Base-by-base conservation (phyloP, 2,113 vertebrate genomes). In the Coryphaenoides rupestris region DNA sequence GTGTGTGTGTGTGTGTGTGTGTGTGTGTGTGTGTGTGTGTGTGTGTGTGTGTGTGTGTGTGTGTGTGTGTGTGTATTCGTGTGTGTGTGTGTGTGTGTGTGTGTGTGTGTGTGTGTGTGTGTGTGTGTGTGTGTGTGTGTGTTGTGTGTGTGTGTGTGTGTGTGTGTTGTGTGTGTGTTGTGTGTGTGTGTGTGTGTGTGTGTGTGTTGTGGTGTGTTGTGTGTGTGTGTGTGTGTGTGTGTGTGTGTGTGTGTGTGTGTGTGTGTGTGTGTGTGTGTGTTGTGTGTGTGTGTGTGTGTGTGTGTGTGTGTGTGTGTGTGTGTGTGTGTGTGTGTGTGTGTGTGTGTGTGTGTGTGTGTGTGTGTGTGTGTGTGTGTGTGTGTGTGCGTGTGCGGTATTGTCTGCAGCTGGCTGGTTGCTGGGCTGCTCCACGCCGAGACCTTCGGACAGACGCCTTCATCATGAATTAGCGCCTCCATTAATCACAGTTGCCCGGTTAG, bases 381-480 rank as follows among this genome's bases (percentile, higher is more conserved):
- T 57, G 58, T 69, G 21, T 19, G 52, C 21, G 14, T 49, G 12
- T 49, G 19, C 63, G 73, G 60, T 50, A 72, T 66, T 76, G 45
- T n/a, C 23, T 79, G 77, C 80, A 74, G 78, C 79, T 88, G 87
- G 82, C 83, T 84, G 77, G 65, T 64, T 77, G 75, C 77, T 82
- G 77, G 67, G 66, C 78, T 80, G 60, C 72, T 81, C 79, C 74
- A 79, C 78, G 65, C 75, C 76, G 86, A 89, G 80, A 70, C 79
- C 63, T 50, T n/a, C n/a, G 73, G 77, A 84, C 81, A 86, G 84
- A 86, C 84, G 83, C 88, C 74, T 89, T 90, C 89, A 88, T 81
- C 89, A 88, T 89, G 89, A 90, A 90, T 92, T 92, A 92, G 83
- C 76, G 80, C 67, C 70, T 77, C 76, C 83, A 90, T 92, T 90